Evolutionary conservation across 2,797 vertebrate genomes (phyloP).

Genomic region (Lepilemur septentrionalis): DNA sequence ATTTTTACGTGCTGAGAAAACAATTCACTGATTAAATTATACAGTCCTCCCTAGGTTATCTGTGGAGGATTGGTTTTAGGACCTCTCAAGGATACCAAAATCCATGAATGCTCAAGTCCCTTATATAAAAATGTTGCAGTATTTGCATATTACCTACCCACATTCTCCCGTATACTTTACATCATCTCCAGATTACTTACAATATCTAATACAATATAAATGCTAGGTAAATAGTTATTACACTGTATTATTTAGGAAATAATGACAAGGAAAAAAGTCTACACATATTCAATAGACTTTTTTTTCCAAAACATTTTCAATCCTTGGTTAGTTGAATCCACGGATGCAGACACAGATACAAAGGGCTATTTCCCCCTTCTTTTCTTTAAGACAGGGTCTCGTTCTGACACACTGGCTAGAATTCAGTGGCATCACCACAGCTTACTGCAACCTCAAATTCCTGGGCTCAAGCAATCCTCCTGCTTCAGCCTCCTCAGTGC

Average conservation of each 20-base stretch:
- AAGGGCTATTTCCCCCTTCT: not conserved
- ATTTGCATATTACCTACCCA: not conserved
- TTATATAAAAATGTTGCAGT: not conserved
- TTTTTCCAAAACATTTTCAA: not conserved
- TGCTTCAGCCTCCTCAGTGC: not conserved
- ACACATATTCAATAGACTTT: not conserved
- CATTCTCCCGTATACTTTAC: not conserved
- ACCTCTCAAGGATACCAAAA: not conserved
- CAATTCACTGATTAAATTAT: not conserved
- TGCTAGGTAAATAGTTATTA: not conserved
- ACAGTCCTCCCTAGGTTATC: not conserved
- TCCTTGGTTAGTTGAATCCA: not conserved
- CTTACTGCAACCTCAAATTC: not conserved
- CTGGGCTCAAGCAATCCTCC: not conserved
- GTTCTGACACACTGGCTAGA: not conserved
- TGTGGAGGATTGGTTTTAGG: not conserved
- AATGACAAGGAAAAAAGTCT: not conserved
- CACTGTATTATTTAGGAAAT: not conserved
- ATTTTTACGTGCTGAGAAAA: slow-evolving; percentile 22
- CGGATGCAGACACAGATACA: not conserved
- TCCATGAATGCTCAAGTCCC: not conserved
- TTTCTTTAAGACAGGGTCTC: not conserved
- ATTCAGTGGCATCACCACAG: not conserved
- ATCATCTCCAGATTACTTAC: not conserved
- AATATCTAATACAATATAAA: not conserved